Evolutionary conservation across 2,797 vertebrate genomes (phyloP), one percentile per base, ranked within the genome.

Genomic region (Bradypodion pumilum): DNA sequence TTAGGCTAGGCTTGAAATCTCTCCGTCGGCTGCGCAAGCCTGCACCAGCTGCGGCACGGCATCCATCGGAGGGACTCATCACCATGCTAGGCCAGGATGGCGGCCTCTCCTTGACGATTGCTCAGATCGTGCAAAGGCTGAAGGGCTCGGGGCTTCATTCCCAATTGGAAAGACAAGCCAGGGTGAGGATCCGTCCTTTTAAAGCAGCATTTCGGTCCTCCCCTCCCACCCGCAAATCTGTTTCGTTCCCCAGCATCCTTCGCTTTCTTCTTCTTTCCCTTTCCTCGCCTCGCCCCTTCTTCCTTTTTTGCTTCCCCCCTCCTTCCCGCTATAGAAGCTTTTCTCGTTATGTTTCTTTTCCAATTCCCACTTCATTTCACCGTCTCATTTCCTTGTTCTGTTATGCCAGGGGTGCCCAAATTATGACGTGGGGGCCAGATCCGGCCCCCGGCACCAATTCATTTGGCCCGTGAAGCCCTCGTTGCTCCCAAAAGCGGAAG

Each of bases 111-210:
- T 92, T 97, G 93, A 96, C 95, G 76, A 97, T 99, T 86, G 97
- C 97, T 15, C 97, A 97, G 63, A 95, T 99, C 69, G 97, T 98
- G n/a, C 98, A 97, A 91, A 97, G 97, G 85, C 97, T 99, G 85
- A 97, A 96, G 87, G 97, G 97, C 91, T 98, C 96, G 84, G 96
- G 95, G 88, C 92, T 99, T 79, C 97, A 99, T 94, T 96, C 98
- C 1, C 97, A 98, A 94, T 94, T 99, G 93, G 98, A 99, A 95
- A 97, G 96, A 79, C 97, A 98, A 94, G 98, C 98, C 90, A 97
- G 97, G 97, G 98, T 99, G 94, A 98, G 98, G 94, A 81, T 86
- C 19, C 69, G 27, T 37, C 69, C n/a, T n/a, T n/a, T n/a, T n/a
- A n/a, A n/a, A 12, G 68, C 35, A 23, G 68, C 25, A 1, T 46